A percentile compares a stretch with the other conserved stretches of the same genome.
phyloP scores from a whole-genome alignment of 2,888 invertebrate species.

The Agriopis aurantiaria region DNA sequence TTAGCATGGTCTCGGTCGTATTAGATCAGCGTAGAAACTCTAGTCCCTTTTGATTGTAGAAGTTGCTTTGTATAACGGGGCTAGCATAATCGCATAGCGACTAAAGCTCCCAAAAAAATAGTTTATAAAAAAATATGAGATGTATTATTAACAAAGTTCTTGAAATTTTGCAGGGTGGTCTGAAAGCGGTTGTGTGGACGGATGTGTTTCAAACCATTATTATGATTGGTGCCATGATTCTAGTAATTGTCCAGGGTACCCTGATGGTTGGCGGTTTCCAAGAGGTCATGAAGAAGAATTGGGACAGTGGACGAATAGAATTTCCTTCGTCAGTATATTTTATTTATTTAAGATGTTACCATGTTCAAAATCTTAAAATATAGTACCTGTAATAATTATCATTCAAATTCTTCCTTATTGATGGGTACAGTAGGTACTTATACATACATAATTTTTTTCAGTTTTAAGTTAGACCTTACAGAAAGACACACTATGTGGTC shows the following conservation, averaged over 20 bases:
- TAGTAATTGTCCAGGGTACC: constrained; percentile 89
- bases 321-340: constrained; percentile 79
- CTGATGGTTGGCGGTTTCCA: constrained; percentile 88
- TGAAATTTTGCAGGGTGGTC: constrained; percentile 83
- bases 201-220: constrained; percentile 90
- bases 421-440: no score
- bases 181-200: constrained; percentile 91
- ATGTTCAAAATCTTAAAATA: background rate
- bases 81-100: no score
- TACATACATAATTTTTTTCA: constrained; percentile 55
- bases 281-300: constrained; percentile 86
- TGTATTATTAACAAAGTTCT: background rate
- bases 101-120: no score
- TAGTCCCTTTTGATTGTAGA: no score
- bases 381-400: no score
- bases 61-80: no score
- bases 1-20: no score
- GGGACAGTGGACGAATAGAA: constrained; percentile 87
- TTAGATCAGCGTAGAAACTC: no score
- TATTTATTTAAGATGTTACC: background rate
- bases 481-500: constrained; percentile 92
- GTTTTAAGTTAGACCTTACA: constrained; percentile 89
- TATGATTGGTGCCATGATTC: constrained; percentile 89
- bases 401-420: no score
- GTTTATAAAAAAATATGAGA: no score